Evolutionary conservation across 2,113 vertebrate species (phyloP), one percentile per base, ranked within the genome.

Genomic region (Rhineura floridana): DNA sequence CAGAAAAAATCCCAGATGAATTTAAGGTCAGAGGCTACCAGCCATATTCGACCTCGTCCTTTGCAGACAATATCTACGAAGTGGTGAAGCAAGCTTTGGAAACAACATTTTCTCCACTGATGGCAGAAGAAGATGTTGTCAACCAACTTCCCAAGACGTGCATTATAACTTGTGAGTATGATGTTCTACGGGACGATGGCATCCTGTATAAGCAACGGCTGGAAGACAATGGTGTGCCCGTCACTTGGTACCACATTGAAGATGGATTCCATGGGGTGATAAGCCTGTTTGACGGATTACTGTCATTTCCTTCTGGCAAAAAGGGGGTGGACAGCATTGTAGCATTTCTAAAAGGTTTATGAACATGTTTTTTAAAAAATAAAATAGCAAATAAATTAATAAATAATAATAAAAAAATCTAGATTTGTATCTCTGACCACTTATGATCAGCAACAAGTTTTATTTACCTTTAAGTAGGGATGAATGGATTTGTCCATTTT

Each of bases 101-200:
- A 23, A n/a, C 90, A 0, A 91, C 81, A 6, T 93, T 96, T 48
- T 97, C 96, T 2, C 97, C 97, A 5, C 89, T 97, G 76, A 62
- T 98, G n/a, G 95, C 93, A 0, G 95, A 96, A 0, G 95, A 98
- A 2, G 89, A 84, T 0, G 50, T 96, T 2, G 36, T 98, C 62
- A 42, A 92, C 25, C 96, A 69, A 63, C 90, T 94, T 25, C 97
- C 97, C 0, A 95, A 93, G 44, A 84, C 97, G 1, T 97, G 97
- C 91, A 88, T 98, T 0, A 89, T 98, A 82, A 98, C 96, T 90
- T 98, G 97, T 23, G 97, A 98, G 91, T 97, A 95, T 9, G 98
- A 98, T 1, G 67, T 97, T 28, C 70, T 97, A 50, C 95, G 96
- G 76, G 97, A 98, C 30, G 94, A 97, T 30, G 96, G 97, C 0